Conservation (phyloP, 2,797 vertebrate genomes). For the Coranthus polyacanthus region DNA sequence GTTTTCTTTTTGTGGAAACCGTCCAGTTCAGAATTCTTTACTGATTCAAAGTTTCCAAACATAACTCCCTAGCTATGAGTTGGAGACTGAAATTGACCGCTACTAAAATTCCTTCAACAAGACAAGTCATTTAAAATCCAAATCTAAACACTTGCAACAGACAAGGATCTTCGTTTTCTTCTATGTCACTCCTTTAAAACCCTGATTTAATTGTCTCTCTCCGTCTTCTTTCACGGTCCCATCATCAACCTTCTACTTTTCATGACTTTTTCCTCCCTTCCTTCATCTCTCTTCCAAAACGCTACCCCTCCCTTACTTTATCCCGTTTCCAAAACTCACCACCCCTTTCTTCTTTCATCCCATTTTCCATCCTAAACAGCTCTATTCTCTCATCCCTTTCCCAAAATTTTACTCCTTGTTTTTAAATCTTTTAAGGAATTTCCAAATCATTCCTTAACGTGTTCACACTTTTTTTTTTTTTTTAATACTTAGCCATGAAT, state of each 20-base stretch:
- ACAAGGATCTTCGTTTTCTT: conserved; percentile 24
- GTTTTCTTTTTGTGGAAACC: conserved; percentile 41
- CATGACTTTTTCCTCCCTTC: conserved; percentile 17
- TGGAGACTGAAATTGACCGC: conserved; percentile 5
- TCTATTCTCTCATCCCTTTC: not conserved
- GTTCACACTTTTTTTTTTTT: not conserved
- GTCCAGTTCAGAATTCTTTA: conserved; percentile 41
- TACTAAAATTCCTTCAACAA: conserved; percentile 13
- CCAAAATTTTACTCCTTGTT: not conserved
- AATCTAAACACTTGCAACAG: conserved; percentile 28
- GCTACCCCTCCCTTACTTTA: conserved; percentile 20
- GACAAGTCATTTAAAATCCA: conserved; percentile 18
- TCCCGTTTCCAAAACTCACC: conserved; percentile 32
- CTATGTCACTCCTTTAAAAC: conserved; percentile 3
- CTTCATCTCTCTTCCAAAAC: conserved; percentile 28
- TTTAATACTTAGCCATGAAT: not conserved
- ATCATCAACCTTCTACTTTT: conserved; percentile 28
- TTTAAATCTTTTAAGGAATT: conserved; percentile 1
- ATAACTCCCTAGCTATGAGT: conserved; percentile 24
- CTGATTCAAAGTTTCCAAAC: conserved; percentile 44
- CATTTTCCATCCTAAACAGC: conserved; percentile 30
- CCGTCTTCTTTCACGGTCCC: conserved; percentile 34
- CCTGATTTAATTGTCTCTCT: conserved; percentile 18
- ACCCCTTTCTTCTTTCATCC: conserved; percentile 17
- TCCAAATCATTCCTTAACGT: conserved; percentile 13